phyloP scores from a whole-genome alignment of 2,888 invertebrate genomes.

The Tinea trinotella region DNA sequence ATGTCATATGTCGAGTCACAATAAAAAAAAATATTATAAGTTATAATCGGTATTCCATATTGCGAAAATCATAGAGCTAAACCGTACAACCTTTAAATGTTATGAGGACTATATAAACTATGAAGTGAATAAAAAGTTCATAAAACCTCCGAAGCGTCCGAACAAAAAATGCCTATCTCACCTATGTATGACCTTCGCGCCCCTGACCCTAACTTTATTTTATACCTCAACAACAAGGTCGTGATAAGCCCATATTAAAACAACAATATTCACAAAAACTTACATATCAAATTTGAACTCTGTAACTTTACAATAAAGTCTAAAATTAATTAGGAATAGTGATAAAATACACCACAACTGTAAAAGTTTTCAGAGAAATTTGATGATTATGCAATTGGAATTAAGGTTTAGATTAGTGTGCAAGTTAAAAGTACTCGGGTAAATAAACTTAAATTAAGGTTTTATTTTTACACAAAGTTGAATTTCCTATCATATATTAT shows the following conservation, averaged over 20 bases:
- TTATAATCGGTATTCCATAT: no score
- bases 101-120: no score
- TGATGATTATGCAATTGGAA: neutral
- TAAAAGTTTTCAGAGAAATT: neutral
- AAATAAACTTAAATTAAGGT: neutral
- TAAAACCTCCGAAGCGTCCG: neutral
- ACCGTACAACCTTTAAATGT: no score
- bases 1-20: no score
- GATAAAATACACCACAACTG: neutral
- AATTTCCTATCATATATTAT: no score
- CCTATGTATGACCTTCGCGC: conserved; percentile 3
- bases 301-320: neutral
- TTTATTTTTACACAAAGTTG: neutral
- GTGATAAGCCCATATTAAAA: neutral
- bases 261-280: neutral
- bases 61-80: no score
- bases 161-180: conserved; percentile 2
- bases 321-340: neutral
- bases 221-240: conserved; percentile 1
- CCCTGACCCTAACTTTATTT: conserved; percentile 5
- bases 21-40: no score
- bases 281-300: neutral
- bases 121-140: neutral
- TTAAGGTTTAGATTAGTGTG: neutral
- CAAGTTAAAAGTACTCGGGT: neutral